Evolutionary conservation across 1,140 invertebrate genomes (phyloP), one percentile per base, ranked within the genome.

Genomic region (Akabosia matsudoensis): DNA sequence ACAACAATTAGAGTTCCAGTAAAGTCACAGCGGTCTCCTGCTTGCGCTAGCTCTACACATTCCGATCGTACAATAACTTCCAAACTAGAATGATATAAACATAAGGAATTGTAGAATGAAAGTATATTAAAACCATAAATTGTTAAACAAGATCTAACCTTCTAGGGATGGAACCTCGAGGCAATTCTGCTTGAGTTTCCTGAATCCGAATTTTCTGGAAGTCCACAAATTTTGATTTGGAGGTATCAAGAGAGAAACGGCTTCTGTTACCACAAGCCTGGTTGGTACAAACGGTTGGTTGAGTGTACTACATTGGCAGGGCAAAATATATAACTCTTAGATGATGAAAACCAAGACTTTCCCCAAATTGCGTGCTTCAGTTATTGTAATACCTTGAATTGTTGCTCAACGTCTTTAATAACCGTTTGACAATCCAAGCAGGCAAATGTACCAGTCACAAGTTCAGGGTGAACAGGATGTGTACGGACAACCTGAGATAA

Each of bases 161-260:
- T 56, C 97, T 88, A 0, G 98, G 98, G 82, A 99, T 98, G 83
- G 94, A 95, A 30, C 98, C 98, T 79, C 97, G 86, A 0, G 98
- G 98, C 28, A 99, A 85, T 85, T 99, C 98, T 16, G 95, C 91
- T 85, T 99, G 98, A 0, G 95, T 97, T 87, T 99, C 98, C 86
- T 99, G 98, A 80, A 99, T 96, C 79, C 97, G 88, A 4, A 99
- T 91, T 88, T 99, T 99, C 88, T 99, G 98, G 85, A 99, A 99
- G 86, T 99, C 98, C 1, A 99, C 92, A 87, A 99, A 99, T 26
- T 90, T 85, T 0, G 96, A 98, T 83, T 97, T 96, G 83, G 97
- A 93, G 13, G 96, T 90, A 84, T 99, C 93, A 71, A 99, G 84
- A 85, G 92, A 89, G 83, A 99, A 99, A 51, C 93, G 88, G 0